phyloP scores from a whole-genome alignment of 2,113 vertebrate species.

The Pseudolaguvia tuberculata region DNA sequence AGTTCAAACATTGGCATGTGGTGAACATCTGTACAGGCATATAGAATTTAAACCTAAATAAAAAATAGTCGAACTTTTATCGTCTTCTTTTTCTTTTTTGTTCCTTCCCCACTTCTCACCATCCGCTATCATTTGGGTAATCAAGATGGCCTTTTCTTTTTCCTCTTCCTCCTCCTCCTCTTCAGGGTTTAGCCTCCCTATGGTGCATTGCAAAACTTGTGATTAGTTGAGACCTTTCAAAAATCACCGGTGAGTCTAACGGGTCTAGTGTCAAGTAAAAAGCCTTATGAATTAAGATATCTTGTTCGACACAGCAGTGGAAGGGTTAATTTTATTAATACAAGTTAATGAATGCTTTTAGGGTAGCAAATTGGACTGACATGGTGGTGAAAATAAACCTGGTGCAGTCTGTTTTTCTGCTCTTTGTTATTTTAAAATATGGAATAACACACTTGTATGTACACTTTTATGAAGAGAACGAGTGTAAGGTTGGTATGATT shows the following conservation, averaged over 20 bases:
- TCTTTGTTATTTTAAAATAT: background rate
- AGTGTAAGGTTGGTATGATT: background rate
- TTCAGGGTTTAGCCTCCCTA: constrained; percentile 4
- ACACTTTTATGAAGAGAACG: background rate
- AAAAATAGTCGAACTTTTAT: constrained; percentile 12
- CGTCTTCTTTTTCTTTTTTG: background rate
- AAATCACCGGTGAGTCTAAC: constrained; percentile 12
- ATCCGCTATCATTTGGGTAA: background rate
- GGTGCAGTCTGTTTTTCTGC: no score
- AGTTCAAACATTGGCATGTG: no score
- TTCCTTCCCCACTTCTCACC: background rate
- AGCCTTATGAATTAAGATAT: background rate
- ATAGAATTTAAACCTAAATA: background rate
- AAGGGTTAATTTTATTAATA: background rate
- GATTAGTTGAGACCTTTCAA: constrained; percentile 33
- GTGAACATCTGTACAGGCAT: no score
- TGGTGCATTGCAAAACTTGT: background rate
- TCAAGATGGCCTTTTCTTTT: background rate
- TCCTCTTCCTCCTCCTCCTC: background rate
- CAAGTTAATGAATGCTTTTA: background rate
- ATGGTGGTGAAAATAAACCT: no score
- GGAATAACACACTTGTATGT: background rate
- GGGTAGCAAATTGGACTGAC: no score
- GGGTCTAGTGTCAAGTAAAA: background rate
- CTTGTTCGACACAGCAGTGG: background rate